Evolutionary conservation across 1,140 invertebrate species (phyloP), one percentile per base, ranked within the genome.

Genomic region (Bombus pascuorum): DNA sequence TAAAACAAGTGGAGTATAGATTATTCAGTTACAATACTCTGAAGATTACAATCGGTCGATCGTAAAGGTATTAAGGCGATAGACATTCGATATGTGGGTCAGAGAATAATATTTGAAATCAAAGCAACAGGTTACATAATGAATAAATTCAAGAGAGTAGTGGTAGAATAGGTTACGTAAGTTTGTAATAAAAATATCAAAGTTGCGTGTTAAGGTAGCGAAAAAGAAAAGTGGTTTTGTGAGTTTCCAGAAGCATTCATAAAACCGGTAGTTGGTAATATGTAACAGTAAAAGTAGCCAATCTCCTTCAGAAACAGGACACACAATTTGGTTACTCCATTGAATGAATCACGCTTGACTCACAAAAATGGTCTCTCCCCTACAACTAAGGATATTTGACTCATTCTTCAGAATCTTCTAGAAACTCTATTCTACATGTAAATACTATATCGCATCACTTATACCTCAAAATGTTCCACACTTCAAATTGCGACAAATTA

Each of bases 151-250:
- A 32, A n/a, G n/a, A 78, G 12, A 37, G 28, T 6, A 42, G 22
- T 22, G n/a, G 39, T 70, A 34, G 22, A 37, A 22, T n/a, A n/a
- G 53, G 47, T 83, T 83, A 22, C 65, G 34, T 83, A 83, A 83
- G 71, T 22, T 57, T 42, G 9, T 18, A 34, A 75, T 65, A 65
- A 82, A 37, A 28, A 47, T 65, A 44, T 37, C n/a, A 42, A 18
- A 2, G 6, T 65, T 75, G 57, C 53, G 28, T 53, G 2, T 5
- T 18, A 42, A 22, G 39, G 22, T 25, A 44, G 10, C 28, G 39
- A 68, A 75, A 66, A 73, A 72, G 37, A 70, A 44, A 72, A 59
- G 68, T 37, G 28, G 15, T 39, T 3, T 32, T n/a, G 28, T 68
- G 42, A 66, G 5, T 76, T 76, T 57, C 2, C 25, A 70, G 32